Evolutionary conservation across 2,113 vertebrate genomes (phyloP), one percentile per base, ranked within the genome.

Genomic region (Ceyx melanurus): DNA sequence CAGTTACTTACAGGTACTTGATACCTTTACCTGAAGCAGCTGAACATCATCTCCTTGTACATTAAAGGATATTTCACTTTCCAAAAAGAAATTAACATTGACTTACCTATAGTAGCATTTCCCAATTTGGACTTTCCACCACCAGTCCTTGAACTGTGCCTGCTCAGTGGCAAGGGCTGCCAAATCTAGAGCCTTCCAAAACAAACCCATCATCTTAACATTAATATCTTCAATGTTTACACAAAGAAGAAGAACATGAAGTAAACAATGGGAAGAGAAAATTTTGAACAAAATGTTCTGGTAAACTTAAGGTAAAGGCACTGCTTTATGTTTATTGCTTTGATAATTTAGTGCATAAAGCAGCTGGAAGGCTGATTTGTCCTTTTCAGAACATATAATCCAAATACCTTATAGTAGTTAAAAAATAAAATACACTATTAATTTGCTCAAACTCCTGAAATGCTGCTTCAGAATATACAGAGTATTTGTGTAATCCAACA

Each of bases 121-220:
- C 31, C 99, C 99, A 91, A 99, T 98, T 91, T 99, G 99, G 28
- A 99, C 99, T 94, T 99, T 99, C 99, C 99, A 99, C 99, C 99
- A 99, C 99, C 99, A 99, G 97, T 99, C 99, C 97, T 99, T 99
- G 95, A 99, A 99, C 81, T 99, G 99, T 85, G 98, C 98, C 0
- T 99, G 97, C 86, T 99, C 99, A 37, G 99, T 99, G 73, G 99
- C 98, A 81, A 98, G 98, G 70, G 99, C 98, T 77, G 99, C 99
- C 96, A 99, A 97, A 95, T 99, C 99, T 95, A 99, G 97, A 94
- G 99, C 99, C 99, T 99, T 95, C n/a, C 92, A 95, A 97, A 97
- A 97, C 70, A 97, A 96, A 97, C 42, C 82, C 64, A 92, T 53
- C 43, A 91, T 76, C 48, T 90, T 84, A 93, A 78, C 83, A 91